These are phyloP conservation scores for Cheilosia vulpina DNA, from an alignment of 2,888 invertebrate species.

Conservation along the genomic window DNA sequence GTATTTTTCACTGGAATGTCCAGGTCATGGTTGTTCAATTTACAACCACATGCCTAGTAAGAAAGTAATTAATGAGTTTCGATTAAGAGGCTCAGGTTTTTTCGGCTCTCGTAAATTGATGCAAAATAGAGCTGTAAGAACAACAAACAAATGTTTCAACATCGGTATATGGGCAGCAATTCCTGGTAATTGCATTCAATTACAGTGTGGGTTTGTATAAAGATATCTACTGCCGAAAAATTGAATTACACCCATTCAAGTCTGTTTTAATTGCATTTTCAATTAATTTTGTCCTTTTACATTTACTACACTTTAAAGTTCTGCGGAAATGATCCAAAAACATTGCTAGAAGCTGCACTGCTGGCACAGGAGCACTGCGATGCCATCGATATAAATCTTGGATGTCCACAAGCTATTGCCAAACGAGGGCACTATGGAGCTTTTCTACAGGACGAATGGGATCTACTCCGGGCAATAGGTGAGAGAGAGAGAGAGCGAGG, in stretches of 20 bases:
- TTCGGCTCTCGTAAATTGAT: constrained; percentile 18
- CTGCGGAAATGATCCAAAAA: constrained; percentile 97
- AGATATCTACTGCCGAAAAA: not conserved
- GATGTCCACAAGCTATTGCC: constrained; percentile 99
- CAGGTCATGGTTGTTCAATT: constrained; percentile 39
- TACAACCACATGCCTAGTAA: not conserved
- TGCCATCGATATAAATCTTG: constrained; percentile 98
- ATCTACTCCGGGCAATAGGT: constrained; percentile 92
- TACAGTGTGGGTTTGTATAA: not conserved
- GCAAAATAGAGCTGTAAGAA: constrained; percentile 13
- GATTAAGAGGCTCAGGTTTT: constrained; percentile 20
- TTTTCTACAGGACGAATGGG: constrained; percentile 98
- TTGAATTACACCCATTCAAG: constrained; percentile 15
- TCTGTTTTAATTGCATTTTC: constrained; percentile 45
- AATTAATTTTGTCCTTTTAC: constrained; percentile 5
- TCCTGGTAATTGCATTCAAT: constrained; percentile 37
- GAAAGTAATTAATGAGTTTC: constrained; percentile 39
- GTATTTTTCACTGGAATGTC: constrained; percentile 6
- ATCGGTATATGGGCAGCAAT: too few species aligned
- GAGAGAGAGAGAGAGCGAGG: constrained; percentile 69
- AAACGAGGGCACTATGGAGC: constrained; percentile 98
- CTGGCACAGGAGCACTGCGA: constrained; percentile 95
- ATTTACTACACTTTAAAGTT: constrained; percentile 86
- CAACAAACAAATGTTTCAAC: constrained; percentile 1
- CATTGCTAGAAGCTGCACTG: constrained; percentile 93